phyloP scores from a whole-genome alignment of 2,888 invertebrate species.

The Cheiracanthium punctorium region DNA sequence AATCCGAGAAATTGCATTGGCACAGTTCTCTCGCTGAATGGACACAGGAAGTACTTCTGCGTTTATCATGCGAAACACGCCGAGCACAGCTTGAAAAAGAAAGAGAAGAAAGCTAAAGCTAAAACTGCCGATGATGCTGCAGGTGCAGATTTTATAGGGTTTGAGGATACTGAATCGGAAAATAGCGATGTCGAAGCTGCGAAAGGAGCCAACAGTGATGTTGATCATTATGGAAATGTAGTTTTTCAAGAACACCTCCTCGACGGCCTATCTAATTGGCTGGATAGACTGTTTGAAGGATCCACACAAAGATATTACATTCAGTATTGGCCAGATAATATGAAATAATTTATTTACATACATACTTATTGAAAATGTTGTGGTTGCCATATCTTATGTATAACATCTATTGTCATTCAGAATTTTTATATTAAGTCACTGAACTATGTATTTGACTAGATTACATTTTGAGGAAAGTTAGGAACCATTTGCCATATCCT shows the following conservation, averaged over 20 bases:
- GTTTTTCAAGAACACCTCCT: conserved; percentile 86
- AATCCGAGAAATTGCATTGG: conserved; percentile 98
- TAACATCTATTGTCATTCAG: no score
- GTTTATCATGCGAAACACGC: conserved; percentile 96
- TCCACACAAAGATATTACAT: conserved; percentile 95
- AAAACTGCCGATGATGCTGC: conserved; percentile 24
- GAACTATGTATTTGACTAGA: no score
- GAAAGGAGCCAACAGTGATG: conserved; percentile 49
- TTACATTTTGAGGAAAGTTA: no score
- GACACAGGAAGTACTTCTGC: conserved; percentile 97
- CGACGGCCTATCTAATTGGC: conserved; percentile 95
- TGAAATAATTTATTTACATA: no score
- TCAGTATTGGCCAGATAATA: conserved; percentile 90
- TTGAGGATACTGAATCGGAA: conserved; percentile 80
- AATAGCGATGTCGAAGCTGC: conserved; percentile 77
- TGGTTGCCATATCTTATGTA: no score
- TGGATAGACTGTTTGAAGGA: conserved; percentile 97
- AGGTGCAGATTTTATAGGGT: conserved; percentile 85
- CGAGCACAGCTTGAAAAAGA: conserved; percentile 32
- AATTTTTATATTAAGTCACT: no score
- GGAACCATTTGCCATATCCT: no score
- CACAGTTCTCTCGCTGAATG: conserved; percentile 92
- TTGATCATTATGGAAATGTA: conserved; percentile 75
- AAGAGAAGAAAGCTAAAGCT: conserved; percentile 12
- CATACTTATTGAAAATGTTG: no score